Evolutionary conservation across 1,140 invertebrate species (phyloP).

Genomic region (Drosophila ambigua): DNA sequence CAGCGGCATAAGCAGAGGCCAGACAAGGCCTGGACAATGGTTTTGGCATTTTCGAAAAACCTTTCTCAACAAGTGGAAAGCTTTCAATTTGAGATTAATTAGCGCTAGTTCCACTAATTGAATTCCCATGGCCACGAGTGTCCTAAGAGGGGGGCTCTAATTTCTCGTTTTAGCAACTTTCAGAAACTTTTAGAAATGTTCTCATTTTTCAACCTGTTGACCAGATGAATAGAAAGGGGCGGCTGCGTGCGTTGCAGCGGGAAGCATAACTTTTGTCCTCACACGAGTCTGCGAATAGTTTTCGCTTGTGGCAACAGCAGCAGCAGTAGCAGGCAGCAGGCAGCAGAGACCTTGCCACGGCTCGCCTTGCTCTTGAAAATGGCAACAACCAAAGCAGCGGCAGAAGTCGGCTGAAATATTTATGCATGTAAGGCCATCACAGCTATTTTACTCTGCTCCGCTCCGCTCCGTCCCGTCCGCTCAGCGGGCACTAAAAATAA

Average conservation of each 20-base stretch:
- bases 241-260: neutral
- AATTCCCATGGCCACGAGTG: conserved; percentile 63
- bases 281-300: conserved; percentile 53
- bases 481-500: conserved; percentile 71
- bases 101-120: conserved; percentile 64
- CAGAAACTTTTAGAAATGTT: conserved; percentile 27
- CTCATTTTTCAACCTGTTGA: conserved; percentile 69
- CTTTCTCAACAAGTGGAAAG: conserved; percentile 75
- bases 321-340: neutral
- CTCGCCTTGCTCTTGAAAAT: conserved; percentile 77
- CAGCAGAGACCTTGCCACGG: conserved; percentile 68
- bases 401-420: conserved; percentile 69
- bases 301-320: neutral
- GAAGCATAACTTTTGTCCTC: conserved; percentile 56
- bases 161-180: conserved; percentile 35
- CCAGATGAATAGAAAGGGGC: conserved; percentile 15
- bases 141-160: conserved; percentile 6
- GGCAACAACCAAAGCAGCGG: conserved; percentile 64
- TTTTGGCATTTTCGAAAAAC: conserved; percentile 37
- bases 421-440: conserved; percentile 75
- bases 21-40: conserved; percentile 32
- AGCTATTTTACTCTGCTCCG: conserved; percentile 64
- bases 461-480: conserved; percentile 39
- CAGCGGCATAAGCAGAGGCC: conserved; percentile 20
- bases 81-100: conserved; percentile 72